Base-by-base conservation (phyloP, 2,888 invertebrate species). In the Tromatobia lineatoria region DNA sequence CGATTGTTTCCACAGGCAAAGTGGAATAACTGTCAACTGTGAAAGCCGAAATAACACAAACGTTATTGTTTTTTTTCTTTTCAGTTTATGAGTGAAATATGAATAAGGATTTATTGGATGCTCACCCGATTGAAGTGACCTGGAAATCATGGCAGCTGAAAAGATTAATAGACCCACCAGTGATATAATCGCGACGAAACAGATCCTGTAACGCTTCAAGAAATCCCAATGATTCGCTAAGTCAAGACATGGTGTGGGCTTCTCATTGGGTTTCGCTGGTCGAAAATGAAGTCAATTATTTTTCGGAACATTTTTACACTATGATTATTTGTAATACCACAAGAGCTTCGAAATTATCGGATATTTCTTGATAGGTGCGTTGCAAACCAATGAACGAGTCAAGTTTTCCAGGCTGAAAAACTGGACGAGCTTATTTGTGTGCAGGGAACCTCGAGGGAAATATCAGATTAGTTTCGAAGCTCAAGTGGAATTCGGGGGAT, bases 41-140 rank as follows among this genome's bases (percentile, higher is more conserved):
- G 25, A 61, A n/a, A 29, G 59, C 0, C 1, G 29, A 25, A 15
- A 11, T 71, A n/a, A 66, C 50, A 18, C 8, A 6, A 50, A 4
- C n/a, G n/a, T 50, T 64, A 23, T 42, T 38, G 29, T 29, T 3
- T 3, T 42, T 38, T 34, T 34, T 3, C 23, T 69, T 8, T 50
- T 50, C 42, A 6, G 54, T 71, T 73, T 15, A n/a, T 47, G n/a
- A 29, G 7, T 11, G 7, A 29, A 29, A 66, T 11, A 6, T n/a
- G 4, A 64, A 15, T 54, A 11, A 47, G 23, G 25, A 25, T 29
- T 42, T n/a, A 42, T 64, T 18, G 15, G n/a, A 18, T 74, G 73
- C 80, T 83, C 54, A 86, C 86, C 79, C 4, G 73, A 64, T 74
- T 69, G 67, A n/a, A 77, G 8, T 18, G 80, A 11, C 52, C 69